Conservation (phyloP, 2,888 invertebrate species). For the Chrysina gloriosa region DNA sequence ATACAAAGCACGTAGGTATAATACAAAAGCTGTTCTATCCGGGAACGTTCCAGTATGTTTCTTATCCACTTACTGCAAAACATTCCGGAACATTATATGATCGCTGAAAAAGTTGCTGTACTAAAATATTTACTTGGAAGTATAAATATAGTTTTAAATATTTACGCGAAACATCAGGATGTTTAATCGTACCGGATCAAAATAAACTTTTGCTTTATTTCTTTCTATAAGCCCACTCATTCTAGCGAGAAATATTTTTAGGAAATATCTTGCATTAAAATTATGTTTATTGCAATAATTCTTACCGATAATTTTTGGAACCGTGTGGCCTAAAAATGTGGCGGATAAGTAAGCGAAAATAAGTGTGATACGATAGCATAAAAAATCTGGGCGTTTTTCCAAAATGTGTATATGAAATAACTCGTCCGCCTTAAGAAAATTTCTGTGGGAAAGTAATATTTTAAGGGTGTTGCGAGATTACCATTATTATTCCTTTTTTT, state of each 20-base stretch:
- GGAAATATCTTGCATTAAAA: constrained; percentile 3
- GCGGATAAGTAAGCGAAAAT: too few species aligned
- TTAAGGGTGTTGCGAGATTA: too few species aligned
- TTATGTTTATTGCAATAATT: constrained; percentile 14
- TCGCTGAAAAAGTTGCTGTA: not conserved
- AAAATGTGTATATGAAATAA: too few species aligned
- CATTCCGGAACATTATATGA: constrained; percentile 21
- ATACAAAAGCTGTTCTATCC: not conserved
- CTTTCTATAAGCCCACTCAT: constrained; percentile 1
- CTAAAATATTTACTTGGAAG: constrained; percentile 28
- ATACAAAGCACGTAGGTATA: not conserved
- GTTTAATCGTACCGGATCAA: constrained; percentile 33
- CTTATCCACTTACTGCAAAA: constrained; percentile 2
- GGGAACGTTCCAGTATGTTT: not conserved
- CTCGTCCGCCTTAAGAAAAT: too few species aligned
- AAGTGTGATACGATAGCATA: too few species aligned
- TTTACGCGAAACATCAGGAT: constrained; percentile 31
- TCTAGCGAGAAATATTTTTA: constrained; percentile 23
- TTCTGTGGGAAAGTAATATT: too few species aligned
- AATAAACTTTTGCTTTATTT: constrained; percentile 33
- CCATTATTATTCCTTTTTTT: too few species aligned
- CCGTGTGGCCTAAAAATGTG: too few species aligned
- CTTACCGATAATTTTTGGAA: not conserved
- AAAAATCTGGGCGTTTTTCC: too few species aligned
- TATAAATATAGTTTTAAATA: constrained; percentile 25